Percentiles rank a stretch among this genome's conserved stretches.
Evolutionary conservation across 2,888 invertebrate genomes (phyloP).

Genomic region (Phorcus lineatus): DNA sequence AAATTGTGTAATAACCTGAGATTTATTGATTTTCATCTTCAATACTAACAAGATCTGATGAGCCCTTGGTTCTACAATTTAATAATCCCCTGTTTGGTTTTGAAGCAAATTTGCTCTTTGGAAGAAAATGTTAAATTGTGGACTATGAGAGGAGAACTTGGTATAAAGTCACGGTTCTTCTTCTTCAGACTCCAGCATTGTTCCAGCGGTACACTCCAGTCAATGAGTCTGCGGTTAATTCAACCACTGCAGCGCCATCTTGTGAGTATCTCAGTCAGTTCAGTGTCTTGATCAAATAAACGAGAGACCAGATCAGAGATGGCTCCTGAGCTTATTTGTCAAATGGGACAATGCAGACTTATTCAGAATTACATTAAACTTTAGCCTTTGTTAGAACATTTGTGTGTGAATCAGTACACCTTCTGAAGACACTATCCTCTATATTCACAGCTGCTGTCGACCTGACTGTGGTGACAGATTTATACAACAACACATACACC

Average conservation of each 20-base stretch:
- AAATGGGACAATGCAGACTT: neutral
- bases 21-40: too few relatives aligned
- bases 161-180: too few relatives aligned
- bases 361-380: too few relatives aligned
- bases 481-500: slow-evolving; percentile 64
- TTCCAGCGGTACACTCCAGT: slow-evolving; percentile 24
- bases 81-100: too few relatives aligned
- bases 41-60: too few relatives aligned
- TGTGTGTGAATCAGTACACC: neutral
- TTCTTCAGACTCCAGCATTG: slow-evolving; percentile 20
- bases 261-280: neutral
- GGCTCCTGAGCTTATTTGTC: neutral
- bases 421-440: neutral
- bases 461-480: slow-evolving; percentile 30
- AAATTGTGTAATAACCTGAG: too few relatives aligned
- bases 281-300: too few relatives aligned
- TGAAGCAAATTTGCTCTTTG: too few relatives aligned
- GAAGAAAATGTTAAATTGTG: too few relatives aligned
- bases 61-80: too few relatives aligned
- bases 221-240: neutral
- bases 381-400: too few relatives aligned
- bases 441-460: slow-evolving; percentile 25
- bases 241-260: neutral
- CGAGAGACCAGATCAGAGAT: neutral
- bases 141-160: too few relatives aligned